phyloP scores from a whole-genome alignment of 2,888 invertebrate species.

The Julus scandinavius region DNA sequence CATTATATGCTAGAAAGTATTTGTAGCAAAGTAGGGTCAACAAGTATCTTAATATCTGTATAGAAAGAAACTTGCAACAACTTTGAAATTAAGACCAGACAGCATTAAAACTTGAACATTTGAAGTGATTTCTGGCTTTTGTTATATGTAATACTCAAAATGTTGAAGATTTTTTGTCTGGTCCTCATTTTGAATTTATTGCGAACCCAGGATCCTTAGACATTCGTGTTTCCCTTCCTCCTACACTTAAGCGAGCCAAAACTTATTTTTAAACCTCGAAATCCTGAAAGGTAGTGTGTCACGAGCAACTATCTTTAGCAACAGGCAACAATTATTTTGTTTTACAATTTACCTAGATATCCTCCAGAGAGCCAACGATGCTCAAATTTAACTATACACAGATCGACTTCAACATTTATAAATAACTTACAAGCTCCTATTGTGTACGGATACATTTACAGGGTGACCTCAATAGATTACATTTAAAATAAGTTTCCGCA shows the following conservation, averaged over 20 bases:
- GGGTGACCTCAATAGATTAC: not conserved
- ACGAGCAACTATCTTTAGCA: constrained; percentile 39
- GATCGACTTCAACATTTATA: not conserved
- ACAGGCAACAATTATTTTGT: not conserved
- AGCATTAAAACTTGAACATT: not conserved
- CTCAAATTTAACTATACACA: constrained; percentile 23
- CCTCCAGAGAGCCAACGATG: constrained; percentile 29
- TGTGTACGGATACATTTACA: not conserved
- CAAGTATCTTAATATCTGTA: too few species aligned
- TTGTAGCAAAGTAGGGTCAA: too few species aligned
- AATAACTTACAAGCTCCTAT: not conserved
- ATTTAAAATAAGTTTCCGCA: not conserved
- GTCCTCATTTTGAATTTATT: not conserved
- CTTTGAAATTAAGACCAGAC: not conserved
- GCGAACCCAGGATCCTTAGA: not conserved
- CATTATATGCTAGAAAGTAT: too few species aligned
- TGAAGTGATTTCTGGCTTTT: not conserved
- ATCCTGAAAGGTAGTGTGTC: constrained; percentile 39
- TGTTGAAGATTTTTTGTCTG: not conserved
- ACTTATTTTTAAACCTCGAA: not conserved
- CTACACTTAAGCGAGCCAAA: constrained; percentile 34
- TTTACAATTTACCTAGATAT: constrained; percentile 22
- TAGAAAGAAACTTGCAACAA: too few species aligned
- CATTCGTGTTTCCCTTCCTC: not conserved
- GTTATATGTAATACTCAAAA: not conserved